Evolutionary conservation across 2,888 invertebrate genomes (phyloP).

Genomic region (Cephus spinipes): DNA sequence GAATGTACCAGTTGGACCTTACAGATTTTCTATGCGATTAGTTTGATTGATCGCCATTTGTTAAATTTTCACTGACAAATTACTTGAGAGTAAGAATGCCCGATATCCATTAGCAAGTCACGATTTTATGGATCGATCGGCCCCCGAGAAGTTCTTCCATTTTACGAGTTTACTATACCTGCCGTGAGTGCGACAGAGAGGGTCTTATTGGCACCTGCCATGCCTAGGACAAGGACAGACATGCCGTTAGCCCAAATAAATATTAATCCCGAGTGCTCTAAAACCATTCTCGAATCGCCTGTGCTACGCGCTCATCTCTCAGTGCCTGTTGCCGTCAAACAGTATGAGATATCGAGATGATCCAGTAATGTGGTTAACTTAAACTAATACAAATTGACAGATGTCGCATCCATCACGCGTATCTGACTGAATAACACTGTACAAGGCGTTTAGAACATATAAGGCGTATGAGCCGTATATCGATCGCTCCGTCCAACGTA

Average conservation of each 20-base stretch:
- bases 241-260: neutral
- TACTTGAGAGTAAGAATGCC: too few species aligned
- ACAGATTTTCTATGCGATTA: too few species aligned
- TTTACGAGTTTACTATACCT: neutral
- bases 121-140: neutral
- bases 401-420: too few species aligned
- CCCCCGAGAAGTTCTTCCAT: neutral
- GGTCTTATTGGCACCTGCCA: neutral
- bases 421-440: too few species aligned
- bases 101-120: neutral
- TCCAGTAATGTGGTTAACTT: too few species aligned
- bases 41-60: too few species aligned
- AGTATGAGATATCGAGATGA: too few species aligned
- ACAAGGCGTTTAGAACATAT: neutral
- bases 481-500: neutral
- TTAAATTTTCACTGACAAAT: too few species aligned
- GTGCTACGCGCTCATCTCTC: too few species aligned
- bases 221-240: neutral
- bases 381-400: too few species aligned
- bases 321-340: too few species aligned
- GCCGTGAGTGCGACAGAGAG: neutral
- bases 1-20: too few species aligned
- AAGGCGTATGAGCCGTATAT: neutral
- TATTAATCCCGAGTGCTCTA: neutral
- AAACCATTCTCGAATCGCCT: neutral